Base-by-base conservation (phyloP, 1,140 invertebrate species). In the Scylla paramamosain region DNA sequence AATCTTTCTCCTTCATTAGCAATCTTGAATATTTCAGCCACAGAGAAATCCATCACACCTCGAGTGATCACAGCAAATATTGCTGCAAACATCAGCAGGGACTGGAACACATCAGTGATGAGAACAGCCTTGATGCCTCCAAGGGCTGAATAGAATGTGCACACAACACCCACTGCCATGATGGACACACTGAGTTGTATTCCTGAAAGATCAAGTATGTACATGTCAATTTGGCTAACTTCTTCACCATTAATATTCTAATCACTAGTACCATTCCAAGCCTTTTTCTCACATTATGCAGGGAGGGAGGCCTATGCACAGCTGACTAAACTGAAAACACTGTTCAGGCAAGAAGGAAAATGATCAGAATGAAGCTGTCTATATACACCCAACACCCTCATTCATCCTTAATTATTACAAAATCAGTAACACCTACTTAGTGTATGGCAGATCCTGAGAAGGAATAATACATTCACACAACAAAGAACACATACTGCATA, bases 121-220 rank as follows among this genome's bases (percentile, higher is more conserved):
- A 99, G 97, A 0, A 99, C 98, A 29, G 98, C 98, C 96, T 99
- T 99, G 97, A 99, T 98, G 28, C 98, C 98, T 52, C 98, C 98
- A 96, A 99, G 97, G 12, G 98, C 98, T 0, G 98, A 98, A 96
- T 99, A 99, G 96, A 99, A 98, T 10, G 98, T 98, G 96, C 98
- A 99, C 0, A 98, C 98, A 0, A 98, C 59, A 28, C 98, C 98
- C 39, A 99, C 98, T 8, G 98, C 97, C 59, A 99, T 96, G 92
- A 99, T 98, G 8, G 98, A 96, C 92, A 94, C 88, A 98, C 91
- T 97, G 97, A 95, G 48, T n/a, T 93, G 94, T 77, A 96, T 91
- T 29, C 95, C 94, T 95, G 94, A 39, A 25, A n/a, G 77, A 82
- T 7, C 46, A 20, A 92, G n/a, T 59, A 4, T 77, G 25, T 39